Evolutionary conservation across 2,113 vertebrate species (phyloP).

Genomic region (Haemorhous mexicanus): DNA sequence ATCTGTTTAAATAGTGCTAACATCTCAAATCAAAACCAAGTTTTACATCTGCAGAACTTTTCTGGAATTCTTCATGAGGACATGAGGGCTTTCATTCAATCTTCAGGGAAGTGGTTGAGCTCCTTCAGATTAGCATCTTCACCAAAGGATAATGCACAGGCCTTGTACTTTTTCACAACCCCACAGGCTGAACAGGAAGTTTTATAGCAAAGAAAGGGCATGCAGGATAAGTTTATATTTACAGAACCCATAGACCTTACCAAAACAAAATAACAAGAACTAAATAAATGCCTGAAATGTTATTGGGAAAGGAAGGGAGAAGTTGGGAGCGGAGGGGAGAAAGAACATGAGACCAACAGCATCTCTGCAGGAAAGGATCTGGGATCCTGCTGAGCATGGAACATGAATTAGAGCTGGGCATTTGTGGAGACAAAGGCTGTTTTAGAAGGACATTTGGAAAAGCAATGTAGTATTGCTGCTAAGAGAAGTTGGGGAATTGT

Average conservation of each 20-base stretch:
- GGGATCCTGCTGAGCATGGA: not conserved
- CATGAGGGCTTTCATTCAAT: not conserved
- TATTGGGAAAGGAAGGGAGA: not conserved
- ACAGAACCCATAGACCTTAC: not conserved
- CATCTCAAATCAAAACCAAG: not conserved
- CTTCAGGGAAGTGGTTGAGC: not conserved
- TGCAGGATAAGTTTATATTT: not conserved
- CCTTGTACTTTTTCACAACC: not conserved
- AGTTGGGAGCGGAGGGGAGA: not conserved
- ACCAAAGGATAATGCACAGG: not conserved
- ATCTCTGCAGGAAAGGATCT: not conserved
- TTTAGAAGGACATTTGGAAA: not conserved
- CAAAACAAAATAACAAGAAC: not conserved
- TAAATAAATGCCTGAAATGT: not conserved
- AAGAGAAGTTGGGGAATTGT: not conserved
- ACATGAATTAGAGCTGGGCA: not conserved
- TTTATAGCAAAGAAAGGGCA: not conserved
- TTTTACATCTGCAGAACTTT: not conserved
- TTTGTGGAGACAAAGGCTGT: not conserved
- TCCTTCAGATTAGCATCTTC: not conserved
- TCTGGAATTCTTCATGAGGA: not conserved
- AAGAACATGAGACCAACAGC: not conserved
- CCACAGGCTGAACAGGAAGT: not conserved
- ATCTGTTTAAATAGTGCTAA: not conserved
- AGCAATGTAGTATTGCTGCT: not conserved